These are phyloP conservation scores for Spinus pinus DNA, from an alignment of 2,797 vertebrate species.

Conservation along the genomic window DNA sequence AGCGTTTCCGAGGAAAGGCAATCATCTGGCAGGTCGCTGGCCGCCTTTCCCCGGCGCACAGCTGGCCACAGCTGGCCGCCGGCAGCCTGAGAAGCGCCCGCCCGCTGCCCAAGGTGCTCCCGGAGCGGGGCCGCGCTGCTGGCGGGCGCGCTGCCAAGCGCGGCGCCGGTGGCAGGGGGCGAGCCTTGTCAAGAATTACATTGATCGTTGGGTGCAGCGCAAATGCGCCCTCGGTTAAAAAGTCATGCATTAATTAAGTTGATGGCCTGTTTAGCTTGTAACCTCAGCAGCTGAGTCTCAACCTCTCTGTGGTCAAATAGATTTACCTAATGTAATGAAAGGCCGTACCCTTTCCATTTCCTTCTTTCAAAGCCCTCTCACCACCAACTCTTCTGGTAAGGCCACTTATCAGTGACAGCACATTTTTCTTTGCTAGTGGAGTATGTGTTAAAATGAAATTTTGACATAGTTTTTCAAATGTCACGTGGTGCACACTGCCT, in stretches of 20 bases:
- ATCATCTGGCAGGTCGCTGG: neutral
- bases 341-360: conserved; percentile 37
- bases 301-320: conserved; percentile 39
- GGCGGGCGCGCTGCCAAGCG: conserved; percentile 31
- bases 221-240: conserved; percentile 17
- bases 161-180: neutral
- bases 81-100: conserved; percentile 71
- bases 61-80: conserved; percentile 80
- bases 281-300: conserved; percentile 38
- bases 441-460: conserved; percentile 28
- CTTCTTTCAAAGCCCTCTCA: conserved; percentile 63
- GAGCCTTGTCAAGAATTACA: conserved; percentile 1
- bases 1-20: neutral
- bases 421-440: conserved; percentile 40
- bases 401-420: conserved; percentile 57
- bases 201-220: neutral
- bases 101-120: conserved; percentile 56
- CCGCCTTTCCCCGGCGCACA: conserved; percentile 39
- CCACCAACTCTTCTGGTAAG: conserved; percentile 45
- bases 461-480: conserved; percentile 19
- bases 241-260: conserved; percentile 42
- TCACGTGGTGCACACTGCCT: fast-evolving
- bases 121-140: conserved; percentile 49
- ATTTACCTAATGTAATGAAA: conserved; percentile 58
- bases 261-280: conserved; percentile 33